phyloP scores from a whole-genome alignment of 2,888 invertebrate species.

The Rhamphomyia laevipes region DNA sequence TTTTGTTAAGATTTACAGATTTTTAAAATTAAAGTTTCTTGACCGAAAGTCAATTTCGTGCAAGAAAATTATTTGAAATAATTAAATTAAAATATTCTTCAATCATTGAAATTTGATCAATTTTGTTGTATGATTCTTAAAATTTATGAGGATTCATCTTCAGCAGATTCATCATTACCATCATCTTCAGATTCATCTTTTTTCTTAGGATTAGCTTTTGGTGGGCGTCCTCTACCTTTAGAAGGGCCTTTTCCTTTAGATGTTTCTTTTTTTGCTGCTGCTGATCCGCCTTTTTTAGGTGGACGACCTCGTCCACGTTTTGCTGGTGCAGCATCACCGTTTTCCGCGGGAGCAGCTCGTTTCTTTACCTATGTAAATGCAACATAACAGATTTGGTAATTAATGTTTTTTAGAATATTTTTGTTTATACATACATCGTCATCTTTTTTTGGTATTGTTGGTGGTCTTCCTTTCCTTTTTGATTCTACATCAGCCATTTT shows the following conservation, averaged over 20 bases:
- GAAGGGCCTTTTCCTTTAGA: not conserved
- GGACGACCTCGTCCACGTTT: constrained; percentile 11
- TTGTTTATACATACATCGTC: not conserved
- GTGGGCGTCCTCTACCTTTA: not conserved
- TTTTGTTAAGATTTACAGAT: no score
- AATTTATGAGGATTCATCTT: no score
- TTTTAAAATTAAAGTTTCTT: no score
- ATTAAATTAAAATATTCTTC: no score
- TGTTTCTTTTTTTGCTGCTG: not conserved
- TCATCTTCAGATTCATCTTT: constrained; percentile 6
- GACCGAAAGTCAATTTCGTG: no score
- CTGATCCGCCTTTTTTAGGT: not conserved
- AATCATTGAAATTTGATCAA: no score
- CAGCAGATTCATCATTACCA: constrained; percentile 1
- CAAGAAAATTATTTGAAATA: no score
- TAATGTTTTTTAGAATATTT: not conserved
- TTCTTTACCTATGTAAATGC: constrained; percentile 2
- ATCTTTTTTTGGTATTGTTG: not conserved
- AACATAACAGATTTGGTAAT: no score
- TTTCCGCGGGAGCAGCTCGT: constrained; percentile 1
- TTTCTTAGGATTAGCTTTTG: constrained; percentile 1
- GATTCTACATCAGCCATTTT: constrained; percentile 6
- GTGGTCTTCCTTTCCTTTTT: constrained; percentile 4
- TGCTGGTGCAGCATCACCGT: constrained; percentile 20
- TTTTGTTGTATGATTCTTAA: no score